Evolutionary conservation across 2,797 vertebrate species (phyloP).

Genomic region (Micrastur ruficollis): DNA sequence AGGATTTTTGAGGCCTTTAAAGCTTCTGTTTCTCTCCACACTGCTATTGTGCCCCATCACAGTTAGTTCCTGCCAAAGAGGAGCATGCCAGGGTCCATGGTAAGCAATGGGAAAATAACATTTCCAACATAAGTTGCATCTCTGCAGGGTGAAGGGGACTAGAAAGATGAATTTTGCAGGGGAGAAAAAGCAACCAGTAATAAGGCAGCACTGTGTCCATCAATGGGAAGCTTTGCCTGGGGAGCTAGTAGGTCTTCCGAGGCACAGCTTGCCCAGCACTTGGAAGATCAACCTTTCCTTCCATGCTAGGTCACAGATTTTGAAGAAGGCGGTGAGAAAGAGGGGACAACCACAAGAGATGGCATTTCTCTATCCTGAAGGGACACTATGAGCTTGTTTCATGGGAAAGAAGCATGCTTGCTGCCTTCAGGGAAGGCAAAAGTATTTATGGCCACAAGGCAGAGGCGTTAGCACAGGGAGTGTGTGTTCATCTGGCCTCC

Average conservation of each 20-base stretch:
- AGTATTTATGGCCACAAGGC: background rate
- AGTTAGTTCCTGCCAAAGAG: background rate
- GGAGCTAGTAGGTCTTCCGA: background rate
- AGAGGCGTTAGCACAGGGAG: background rate
- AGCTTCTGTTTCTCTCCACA: background rate
- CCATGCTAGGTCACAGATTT: background rate
- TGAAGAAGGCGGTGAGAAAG: background rate
- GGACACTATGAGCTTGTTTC: background rate
- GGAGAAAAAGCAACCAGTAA: background rate
- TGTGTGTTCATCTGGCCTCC: background rate
- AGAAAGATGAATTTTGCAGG: background rate
- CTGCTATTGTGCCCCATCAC: background rate
- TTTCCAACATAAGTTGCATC: background rate
- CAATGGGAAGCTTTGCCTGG: background rate
- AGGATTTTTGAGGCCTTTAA: background rate
- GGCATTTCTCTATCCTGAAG: background rate
- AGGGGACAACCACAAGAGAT: background rate
- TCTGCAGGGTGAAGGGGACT: background rate
- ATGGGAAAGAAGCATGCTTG: background rate
- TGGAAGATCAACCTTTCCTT: background rate
- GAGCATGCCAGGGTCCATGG: background rate
- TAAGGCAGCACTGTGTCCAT: background rate
- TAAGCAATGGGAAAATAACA: background rate
- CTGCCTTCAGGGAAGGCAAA: background rate
- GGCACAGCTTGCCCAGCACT: background rate